These are phyloP conservation scores for Pica pica DNA, from an alignment of 2,113 vertebrate genomes.

Conservation along the genomic window DNA sequence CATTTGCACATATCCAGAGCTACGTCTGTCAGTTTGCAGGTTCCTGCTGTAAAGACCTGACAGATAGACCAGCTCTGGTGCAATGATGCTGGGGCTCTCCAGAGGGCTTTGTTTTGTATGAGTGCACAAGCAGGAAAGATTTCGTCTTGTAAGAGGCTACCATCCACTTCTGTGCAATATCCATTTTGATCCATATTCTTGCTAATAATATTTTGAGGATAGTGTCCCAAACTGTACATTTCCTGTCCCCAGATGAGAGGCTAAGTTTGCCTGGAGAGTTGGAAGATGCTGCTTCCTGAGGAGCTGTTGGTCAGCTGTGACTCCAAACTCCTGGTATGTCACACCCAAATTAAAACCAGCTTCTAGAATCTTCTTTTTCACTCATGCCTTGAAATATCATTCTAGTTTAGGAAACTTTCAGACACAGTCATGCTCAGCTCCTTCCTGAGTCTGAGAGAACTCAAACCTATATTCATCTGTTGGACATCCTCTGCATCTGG, in stretches of 20 bases:
- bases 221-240: neutral
- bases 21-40: neutral
- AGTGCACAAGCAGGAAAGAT: neutral
- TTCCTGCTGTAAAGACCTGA: neutral
- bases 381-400: neutral
- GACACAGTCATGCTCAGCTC: neutral
- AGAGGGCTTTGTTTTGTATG: neutral
- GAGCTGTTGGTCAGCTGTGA: neutral
- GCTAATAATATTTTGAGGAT: neutral
- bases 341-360: neutral
- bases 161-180: neutral
- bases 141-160: neutral
- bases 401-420: neutral
- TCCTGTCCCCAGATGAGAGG: neutral
- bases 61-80: too few relatives aligned
- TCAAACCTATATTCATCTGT: neutral
- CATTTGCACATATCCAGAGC: neutral
- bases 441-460: neutral
- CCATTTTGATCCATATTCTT: neutral
- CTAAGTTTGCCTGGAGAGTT: neutral
- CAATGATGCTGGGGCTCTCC: accelerated
- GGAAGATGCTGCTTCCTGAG: neutral
- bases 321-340: neutral
- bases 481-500: neutral
- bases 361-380: neutral